phyloP scores from a whole-genome alignment of 2,888 invertebrate genomes.

The Microctonus hyperodae region DNA sequence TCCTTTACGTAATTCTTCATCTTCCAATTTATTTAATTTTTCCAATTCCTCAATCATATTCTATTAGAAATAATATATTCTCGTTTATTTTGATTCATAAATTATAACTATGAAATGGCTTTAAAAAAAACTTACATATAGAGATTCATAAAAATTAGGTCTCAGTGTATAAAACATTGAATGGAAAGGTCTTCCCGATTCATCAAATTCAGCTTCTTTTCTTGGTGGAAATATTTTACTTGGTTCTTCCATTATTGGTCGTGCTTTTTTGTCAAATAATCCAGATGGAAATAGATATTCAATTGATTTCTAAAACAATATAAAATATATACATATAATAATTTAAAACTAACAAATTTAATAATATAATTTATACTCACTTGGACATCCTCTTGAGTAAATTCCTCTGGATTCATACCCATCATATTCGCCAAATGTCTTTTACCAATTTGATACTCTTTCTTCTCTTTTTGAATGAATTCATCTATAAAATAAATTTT shows the following conservation, averaged over 20 bases:
- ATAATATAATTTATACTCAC: too few species aligned
- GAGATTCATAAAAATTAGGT: conserved; percentile 82
- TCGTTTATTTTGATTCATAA: neutral
- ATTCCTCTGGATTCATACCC: conserved; percentile 90
- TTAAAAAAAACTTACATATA: conserved; percentile 72
- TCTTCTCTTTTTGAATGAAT: conserved; percentile 80
- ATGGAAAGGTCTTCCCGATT: conserved; percentile 89
- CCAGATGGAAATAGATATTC: conserved; percentile 97
- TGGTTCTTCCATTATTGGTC: conserved; percentile 91
- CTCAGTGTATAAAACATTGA: conserved; percentile 90
- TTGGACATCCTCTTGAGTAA: conserved; percentile 87
- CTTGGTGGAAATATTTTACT: conserved; percentile 82
- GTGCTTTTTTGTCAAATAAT: conserved; percentile 81
- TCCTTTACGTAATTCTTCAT: conserved; percentile 73
- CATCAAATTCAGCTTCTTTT: conserved; percentile 91
- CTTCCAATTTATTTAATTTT: conserved; percentile 74
- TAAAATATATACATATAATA: conserved; percentile 26
- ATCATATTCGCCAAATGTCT: conserved; percentile 98
- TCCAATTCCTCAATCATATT: conserved; percentile 75
- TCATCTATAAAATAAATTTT: conserved; percentile 65
- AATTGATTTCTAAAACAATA: conserved; percentile 64
- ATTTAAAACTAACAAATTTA: conserved; percentile 25
- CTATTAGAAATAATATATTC: conserved; percentile 60
- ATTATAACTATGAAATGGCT: conserved; percentile 12
- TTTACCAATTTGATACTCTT: conserved; percentile 90